phyloP scores from a whole-genome alignment of 2,888 invertebrate species.

The Poecilus cupreus region DNA sequence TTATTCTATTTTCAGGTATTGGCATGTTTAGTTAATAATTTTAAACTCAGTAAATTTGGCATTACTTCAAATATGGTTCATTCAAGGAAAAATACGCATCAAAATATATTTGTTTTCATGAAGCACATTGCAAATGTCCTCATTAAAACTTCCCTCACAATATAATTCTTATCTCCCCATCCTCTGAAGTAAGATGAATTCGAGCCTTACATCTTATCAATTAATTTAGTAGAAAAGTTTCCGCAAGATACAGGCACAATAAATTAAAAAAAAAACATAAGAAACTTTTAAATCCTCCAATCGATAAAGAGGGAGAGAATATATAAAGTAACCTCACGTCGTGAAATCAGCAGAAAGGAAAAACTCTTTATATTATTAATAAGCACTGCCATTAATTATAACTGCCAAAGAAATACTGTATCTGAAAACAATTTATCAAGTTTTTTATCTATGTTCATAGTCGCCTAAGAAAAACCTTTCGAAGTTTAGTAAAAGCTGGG shows the following conservation, averaged over 20 bases:
- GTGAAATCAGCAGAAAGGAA: conserved; percentile 28
- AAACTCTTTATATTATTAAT: conserved; percentile 30
- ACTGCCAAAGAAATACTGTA: conserved; percentile 45
- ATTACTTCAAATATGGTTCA: conserved; percentile 5
- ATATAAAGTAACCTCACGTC: neutral
- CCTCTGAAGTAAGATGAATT: neutral
- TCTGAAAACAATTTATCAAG: conserved; percentile 46
- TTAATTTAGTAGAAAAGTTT: conserved; percentile 39
- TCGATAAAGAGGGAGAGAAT: neutral
- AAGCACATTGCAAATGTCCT: neutral
- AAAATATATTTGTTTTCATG: neutral
- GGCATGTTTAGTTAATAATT: neutral
- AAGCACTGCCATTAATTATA: conserved; percentile 44
- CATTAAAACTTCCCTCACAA: neutral
- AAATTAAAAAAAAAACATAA: conserved; percentile 16
- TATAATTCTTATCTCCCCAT: neutral
- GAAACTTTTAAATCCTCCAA: neutral
- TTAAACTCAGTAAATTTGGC: neutral
- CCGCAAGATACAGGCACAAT: neutral
- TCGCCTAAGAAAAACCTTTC: conserved; percentile 5
- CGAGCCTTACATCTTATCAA: neutral
- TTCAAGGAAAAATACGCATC: neutral
- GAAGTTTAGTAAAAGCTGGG: neutral
- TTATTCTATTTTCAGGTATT: too few species aligned
- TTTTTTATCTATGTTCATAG: conserved; percentile 16